Evolutionary conservation across 2,113 vertebrate genomes (phyloP), one percentile per base, ranked within the genome.

Genomic region (Conger conger): DNA sequence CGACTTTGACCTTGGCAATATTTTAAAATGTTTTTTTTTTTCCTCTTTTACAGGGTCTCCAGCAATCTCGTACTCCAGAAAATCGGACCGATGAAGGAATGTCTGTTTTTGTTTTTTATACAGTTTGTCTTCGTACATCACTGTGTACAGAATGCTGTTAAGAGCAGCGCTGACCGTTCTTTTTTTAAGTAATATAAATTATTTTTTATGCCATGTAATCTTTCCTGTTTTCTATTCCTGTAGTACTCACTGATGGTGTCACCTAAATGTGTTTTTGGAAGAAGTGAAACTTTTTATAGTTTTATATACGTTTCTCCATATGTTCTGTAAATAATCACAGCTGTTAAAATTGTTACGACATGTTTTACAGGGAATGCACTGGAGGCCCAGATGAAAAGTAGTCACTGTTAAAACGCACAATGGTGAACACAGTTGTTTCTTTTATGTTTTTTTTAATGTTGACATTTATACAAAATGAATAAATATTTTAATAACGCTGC

Each of bases 391-490:
- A 88, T 87, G 42, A 42, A 84, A 84, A 84, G 33, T 84, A 73
- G 27, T 85, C 79, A 85, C 82, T 81, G 73, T 68, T 78, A 83
- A 83, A 82, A 90, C 89, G 79, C 83, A 90, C 88, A 86, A 88
- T 86, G 81, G 76, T 88, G 20, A 87, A 81, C 76, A 33, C 36
- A 53, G 87, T 77, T 78, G 83, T 82, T 73, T 91, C 87, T 81
- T 87, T 83, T 86, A 82, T 79, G 78, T 86, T 79, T 89, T 93
- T 89, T 92, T 87, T 92, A 88, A 77, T 81, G 87, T 78, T 63
- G n/a, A 73, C 40, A 81, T 92, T 94, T 93, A 82, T 92, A 91
- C 82, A 87, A 92, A 92, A 76, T 86, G 82, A 94, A 93, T 94
- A 92, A 95, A 93, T 91, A 92, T 91, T 94, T 93, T 90, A 91